Conservation (phyloP, 2,113 vertebrate species). For the Cynocephalus volans region DNA sequence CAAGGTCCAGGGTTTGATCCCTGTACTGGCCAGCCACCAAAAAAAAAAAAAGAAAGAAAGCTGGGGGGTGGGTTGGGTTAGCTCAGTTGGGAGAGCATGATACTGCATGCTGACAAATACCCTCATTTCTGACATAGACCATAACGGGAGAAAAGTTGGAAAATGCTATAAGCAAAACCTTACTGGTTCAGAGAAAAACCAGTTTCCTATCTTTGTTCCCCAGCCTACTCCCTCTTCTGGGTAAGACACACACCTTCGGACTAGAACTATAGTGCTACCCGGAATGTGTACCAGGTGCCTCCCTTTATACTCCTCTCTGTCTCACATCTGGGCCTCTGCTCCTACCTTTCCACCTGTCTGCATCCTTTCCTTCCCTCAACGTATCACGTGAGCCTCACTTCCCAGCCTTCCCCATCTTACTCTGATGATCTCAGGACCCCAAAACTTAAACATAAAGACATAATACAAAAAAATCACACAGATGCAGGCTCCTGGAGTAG, state of each 20-base stretch:
- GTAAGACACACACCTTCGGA: neutral
- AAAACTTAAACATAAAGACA: neutral
- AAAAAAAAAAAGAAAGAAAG: too few relatives aligned
- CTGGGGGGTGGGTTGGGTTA: too few relatives aligned
- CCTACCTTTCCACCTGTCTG: neutral
- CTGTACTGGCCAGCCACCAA: too few relatives aligned
- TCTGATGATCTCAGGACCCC: neutral
- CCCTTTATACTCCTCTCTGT: neutral
- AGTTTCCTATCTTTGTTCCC: neutral
- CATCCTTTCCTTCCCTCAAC: neutral
- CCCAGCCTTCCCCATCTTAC: neutral
- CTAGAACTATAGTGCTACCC: neutral
- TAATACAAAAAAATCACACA: neutral
- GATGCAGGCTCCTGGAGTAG: neutral
- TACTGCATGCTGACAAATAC: neutral
- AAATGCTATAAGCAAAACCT: neutral
- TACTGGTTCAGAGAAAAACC: neutral
- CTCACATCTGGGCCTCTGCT: neutral
- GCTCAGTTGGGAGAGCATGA: too few relatives aligned
- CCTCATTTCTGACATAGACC: neutral
- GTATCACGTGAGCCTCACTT: neutral
- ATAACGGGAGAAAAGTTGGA: neutral
- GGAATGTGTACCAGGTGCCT: neutral
- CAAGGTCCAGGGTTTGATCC: too few relatives aligned
- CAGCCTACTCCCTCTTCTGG: neutral